phyloP scores from a whole-genome alignment of 1,140 invertebrate species.

The Conus betulinus region DNA sequence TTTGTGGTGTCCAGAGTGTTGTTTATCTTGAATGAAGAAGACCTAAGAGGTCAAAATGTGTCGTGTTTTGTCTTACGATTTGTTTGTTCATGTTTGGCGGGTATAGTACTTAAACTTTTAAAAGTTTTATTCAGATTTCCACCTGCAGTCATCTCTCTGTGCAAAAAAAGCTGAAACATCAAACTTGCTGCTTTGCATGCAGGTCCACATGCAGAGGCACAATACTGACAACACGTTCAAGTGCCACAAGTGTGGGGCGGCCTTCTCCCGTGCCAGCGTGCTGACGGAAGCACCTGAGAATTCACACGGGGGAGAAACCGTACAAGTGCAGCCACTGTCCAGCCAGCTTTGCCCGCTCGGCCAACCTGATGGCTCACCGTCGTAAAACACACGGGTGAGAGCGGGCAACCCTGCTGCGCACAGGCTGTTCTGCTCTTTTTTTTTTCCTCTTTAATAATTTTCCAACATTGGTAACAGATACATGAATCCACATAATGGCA shows the following conservation, averaged over 20 bases:
- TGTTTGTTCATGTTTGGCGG: too few species aligned
- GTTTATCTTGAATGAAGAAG: too few species aligned
- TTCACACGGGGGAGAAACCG: conserved; percentile 63
- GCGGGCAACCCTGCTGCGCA: background rate
- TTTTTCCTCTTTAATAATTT: background rate
- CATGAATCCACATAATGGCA: too few species aligned
- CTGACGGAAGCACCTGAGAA: conserved; percentile 42
- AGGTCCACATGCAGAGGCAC: conserved; percentile 34
- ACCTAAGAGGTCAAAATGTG: too few species aligned
- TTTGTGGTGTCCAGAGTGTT: too few species aligned
- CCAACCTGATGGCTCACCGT: conserved; percentile 27
- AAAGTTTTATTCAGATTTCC: too few species aligned
- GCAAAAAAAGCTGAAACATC: too few species aligned
- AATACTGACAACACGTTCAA: conserved; percentile 33
- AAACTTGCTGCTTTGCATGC: background rate
- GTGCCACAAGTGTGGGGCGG: conserved; percentile 70
- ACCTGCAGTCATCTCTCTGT: too few species aligned
- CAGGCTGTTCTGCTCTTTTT: too few species aligned
- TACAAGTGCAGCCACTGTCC: conserved; percentile 70
- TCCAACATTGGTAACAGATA: too few species aligned
- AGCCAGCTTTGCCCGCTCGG: conserved; percentile 49
- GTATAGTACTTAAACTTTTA: too few species aligned
- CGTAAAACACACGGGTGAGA: conserved; percentile 27
- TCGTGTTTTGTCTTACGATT: too few species aligned
- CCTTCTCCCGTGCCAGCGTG: conserved; percentile 89